Evolutionary conservation across 2,797 vertebrate species (phyloP).

Genomic region (Pteronotus mesoamericanus): DNA sequence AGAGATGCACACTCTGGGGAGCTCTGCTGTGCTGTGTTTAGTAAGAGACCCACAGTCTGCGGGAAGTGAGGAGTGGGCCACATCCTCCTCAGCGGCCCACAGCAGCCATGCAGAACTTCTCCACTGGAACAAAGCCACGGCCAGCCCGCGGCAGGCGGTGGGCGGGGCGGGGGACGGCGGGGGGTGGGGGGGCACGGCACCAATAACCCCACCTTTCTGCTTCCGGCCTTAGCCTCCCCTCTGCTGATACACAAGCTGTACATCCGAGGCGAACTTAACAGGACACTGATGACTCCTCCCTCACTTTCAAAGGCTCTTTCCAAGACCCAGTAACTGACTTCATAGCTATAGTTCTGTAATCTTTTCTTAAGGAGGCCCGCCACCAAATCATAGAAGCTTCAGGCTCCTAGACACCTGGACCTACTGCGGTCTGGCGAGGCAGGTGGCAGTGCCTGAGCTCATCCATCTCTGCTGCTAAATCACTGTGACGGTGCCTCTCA

Average conservation of each 20-base stretch:
- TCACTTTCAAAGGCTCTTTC: background rate
- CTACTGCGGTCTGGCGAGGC: background rate
- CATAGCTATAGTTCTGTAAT: too few species aligned
- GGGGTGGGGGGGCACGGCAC: rapidly evolving
- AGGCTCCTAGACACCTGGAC: background rate
- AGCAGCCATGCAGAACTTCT: rapidly evolving
- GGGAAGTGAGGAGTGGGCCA: too few species aligned
- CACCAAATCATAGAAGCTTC: rapidly evolving
- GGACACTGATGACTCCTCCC: background rate
- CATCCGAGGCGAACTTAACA: background rate
- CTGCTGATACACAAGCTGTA: rapidly evolving
- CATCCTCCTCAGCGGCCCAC: rapidly evolving
- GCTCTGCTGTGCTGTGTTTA: background rate
- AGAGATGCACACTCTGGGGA: background rate
- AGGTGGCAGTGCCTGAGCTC: background rate
- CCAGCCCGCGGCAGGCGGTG: too few species aligned
- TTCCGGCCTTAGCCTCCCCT: too few species aligned
- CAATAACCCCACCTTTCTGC: rapidly evolving
- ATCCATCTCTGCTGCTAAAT: background rate
- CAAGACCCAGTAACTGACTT: background rate
- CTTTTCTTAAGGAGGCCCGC: background rate
- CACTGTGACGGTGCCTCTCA: background rate
- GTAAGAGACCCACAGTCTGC: rapidly evolving
- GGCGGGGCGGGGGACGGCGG: too few species aligned
- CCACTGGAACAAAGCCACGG: background rate